phyloP scores from a whole-genome alignment of 2,888 invertebrate species.

The Drosophila histrio region DNA sequence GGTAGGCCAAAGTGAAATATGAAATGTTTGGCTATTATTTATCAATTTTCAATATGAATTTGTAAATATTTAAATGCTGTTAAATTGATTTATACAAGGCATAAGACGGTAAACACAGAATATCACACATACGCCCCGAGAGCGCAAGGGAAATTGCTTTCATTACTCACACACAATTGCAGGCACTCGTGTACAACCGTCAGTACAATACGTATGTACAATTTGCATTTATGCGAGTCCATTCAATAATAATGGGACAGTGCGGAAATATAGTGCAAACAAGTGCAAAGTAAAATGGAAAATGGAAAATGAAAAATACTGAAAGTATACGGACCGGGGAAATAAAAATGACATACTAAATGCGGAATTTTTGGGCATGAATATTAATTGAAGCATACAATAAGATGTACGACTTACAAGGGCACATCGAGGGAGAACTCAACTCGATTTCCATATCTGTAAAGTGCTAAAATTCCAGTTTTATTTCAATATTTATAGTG shows the following conservation, averaged over 20 bases:
- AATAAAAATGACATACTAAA: neutral
- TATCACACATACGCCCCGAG: constrained; percentile 35
- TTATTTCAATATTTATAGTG: neutral
- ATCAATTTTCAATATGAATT: neutral
- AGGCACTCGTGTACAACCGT: too few species aligned
- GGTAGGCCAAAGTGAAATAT: neutral
- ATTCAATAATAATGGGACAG: neutral
- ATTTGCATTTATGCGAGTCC: constrained; percentile 2
- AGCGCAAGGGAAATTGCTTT: constrained; percentile 3
- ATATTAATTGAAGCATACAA: constrained; percentile 13
- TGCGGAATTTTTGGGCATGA: neutral
- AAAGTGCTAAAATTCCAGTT: constrained; percentile 23
- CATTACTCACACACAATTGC: constrained; percentile 13
- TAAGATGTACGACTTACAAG: neutral
- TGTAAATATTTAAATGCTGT: neutral
- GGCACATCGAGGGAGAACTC: neutral
- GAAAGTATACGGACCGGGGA: neutral
- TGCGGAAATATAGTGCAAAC: neutral
- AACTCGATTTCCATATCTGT: constrained; percentile 21
- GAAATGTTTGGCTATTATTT: neutral
- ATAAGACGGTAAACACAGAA: neutral
- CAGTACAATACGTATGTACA: neutral
- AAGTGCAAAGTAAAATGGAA: neutral
- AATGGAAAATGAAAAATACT: neutral
- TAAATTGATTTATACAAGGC: constrained; percentile 6